A percentile compares a stretch with the other conserved stretches of the same genome.
Conservation (phyloP, 92 coral and sea anemone genomes). For the Palythoa heliodiscus region DNA sequence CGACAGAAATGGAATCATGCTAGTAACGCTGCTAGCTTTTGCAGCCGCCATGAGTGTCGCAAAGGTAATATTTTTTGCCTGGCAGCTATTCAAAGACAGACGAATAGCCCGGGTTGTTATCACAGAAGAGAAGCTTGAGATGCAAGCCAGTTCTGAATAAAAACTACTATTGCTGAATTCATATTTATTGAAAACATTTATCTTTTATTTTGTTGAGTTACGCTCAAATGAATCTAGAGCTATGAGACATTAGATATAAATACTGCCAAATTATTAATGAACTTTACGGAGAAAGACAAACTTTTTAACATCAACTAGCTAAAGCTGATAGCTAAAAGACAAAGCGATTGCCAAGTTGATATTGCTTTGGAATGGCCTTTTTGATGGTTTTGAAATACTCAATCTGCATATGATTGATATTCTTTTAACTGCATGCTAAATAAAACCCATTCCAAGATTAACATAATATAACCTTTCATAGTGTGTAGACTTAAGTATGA, state of each 20-base stretch:
- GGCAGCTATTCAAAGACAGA: slow-evolving; percentile 65
- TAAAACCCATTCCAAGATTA: not conserved
- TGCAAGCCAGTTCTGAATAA: slow-evolving; percentile 15
- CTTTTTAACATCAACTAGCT: not conserved
- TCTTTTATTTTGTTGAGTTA: not conserved
- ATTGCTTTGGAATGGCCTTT: slow-evolving; percentile 19
- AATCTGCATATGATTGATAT: slow-evolving; percentile 19
- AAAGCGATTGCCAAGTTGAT: not conserved
- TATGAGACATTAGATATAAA: too few species aligned
- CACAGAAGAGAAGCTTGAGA: slow-evolving; percentile 56
- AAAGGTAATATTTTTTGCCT: slow-evolving; percentile 63
- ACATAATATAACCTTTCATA: not conserved
- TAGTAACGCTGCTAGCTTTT: slow-evolving; percentile 67
- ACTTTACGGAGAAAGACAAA: not conserved
- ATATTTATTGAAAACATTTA: not conserved
- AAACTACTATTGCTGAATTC: not conserved
- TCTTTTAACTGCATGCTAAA: not conserved
- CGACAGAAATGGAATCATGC: slow-evolving; percentile 73
- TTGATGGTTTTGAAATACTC: slow-evolving; percentile 22
- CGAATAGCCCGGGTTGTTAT: slow-evolving; percentile 43
- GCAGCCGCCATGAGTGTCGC: slow-evolving; percentile 63
- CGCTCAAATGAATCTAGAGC: not conserved
- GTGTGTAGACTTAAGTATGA: not conserved
- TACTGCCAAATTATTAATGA: slow-evolving; percentile 8
- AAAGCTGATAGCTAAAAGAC: not conserved